Evolutionary conservation across 2,113 vertebrate genomes (phyloP).

Genomic region (Regulus satrapa): DNA sequence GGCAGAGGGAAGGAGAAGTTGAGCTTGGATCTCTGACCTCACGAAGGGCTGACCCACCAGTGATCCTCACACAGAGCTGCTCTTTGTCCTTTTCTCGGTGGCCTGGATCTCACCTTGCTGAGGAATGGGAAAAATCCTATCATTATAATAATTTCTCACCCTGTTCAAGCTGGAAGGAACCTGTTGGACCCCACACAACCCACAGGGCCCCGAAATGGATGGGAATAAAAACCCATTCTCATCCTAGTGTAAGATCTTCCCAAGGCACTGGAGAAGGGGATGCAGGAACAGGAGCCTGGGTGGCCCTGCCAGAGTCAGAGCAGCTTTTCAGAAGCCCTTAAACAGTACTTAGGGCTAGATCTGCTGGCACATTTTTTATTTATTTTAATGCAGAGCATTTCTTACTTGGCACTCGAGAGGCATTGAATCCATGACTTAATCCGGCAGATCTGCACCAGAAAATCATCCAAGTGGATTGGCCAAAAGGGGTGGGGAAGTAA

Average conservation of each 20-base stretch:
- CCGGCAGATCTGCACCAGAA: neutral
- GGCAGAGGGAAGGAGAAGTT: neutral
- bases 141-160: neutral
- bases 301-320: neutral
- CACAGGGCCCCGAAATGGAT: neutral
- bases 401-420: neutral
- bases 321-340: neutral
- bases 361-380: neutral
- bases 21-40: neutral
- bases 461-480: neutral
- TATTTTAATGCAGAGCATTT: neutral
- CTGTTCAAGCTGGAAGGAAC: neutral
- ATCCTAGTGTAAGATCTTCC: neutral
- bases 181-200: neutral
- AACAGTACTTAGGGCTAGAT: neutral
- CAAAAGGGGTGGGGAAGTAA: neutral
- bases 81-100: neutral
- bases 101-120: neutral
- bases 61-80: neutral
- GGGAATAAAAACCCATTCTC: neutral
- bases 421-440: constrained; percentile 11
- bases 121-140: neutral
- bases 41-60: neutral
- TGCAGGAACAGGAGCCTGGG: neutral
- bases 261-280: neutral